Conservation (phyloP, 2,888 invertebrate species). For the Heliconius charithonia region DNA sequence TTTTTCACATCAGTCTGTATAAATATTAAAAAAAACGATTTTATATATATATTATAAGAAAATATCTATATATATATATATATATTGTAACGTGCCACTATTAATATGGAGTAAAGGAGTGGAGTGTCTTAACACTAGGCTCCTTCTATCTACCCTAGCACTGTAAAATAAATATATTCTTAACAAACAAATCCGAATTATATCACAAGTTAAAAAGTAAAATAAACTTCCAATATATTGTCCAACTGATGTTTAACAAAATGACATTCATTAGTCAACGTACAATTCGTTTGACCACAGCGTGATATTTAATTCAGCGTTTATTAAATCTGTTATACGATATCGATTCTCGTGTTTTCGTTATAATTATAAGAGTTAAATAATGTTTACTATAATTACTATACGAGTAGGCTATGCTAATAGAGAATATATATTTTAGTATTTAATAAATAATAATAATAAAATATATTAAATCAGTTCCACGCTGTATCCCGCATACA, state of each 20-base stretch:
- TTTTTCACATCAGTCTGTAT: too few relatives aligned
- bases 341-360: background rate
- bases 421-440: background rate
- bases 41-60: too few relatives aligned
- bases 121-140: too few relatives aligned
- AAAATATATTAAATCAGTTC: too few relatives aligned
- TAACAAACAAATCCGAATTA: background rate
- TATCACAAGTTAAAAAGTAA: background rate
- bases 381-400: background rate
- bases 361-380: background rate
- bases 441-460: background rate
- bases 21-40: too few relatives aligned
- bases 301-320: constrained; percentile 9
- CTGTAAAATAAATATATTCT: background rate
- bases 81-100: too few relatives aligned
- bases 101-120: too few relatives aligned
- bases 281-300: constrained; percentile 2
- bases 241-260: background rate
- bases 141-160: too few relatives aligned
- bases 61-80: too few relatives aligned
- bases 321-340: constrained; percentile 19
- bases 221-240: background rate
- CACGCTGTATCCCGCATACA: too few relatives aligned
- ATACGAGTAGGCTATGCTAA: background rate
- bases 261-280: background rate